Evolutionary conservation across 2,888 invertebrate species (phyloP).

Genomic region (Neoscelio sp.): DNA sequence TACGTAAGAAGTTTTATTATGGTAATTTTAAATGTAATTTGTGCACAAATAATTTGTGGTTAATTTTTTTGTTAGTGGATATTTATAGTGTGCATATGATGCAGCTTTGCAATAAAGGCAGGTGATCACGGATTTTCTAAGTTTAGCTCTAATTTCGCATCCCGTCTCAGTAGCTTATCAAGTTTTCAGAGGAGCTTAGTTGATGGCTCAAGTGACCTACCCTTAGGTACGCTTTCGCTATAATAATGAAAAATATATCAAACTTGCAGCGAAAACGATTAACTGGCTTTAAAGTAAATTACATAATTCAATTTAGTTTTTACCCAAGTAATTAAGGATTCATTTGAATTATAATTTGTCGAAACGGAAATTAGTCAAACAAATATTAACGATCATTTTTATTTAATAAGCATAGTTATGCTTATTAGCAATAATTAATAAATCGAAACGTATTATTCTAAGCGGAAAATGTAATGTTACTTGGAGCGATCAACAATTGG

Average conservation of each 20-base stretch:
- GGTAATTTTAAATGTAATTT: conserved; percentile 1
- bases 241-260: conserved; percentile 53
- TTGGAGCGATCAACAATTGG: conserved; percentile 2
- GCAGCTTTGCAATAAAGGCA: conserved; percentile 18
- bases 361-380: no score
- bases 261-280: conserved; percentile 42
- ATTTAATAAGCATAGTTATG: no score
- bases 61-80: conserved; percentile 18
- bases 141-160: conserved; percentile 52
- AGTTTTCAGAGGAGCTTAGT: conserved; percentile 54
- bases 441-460: background rate
- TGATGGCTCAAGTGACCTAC: conserved; percentile 51
- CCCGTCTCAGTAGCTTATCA: conserved; percentile 54
- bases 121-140: conserved; percentile 41
- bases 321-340: conserved; percentile 16
- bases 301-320: conserved; percentile 35
- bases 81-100: conserved; percentile 44
- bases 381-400: no score
- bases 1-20: conserved; percentile 77
- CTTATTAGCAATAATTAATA: no score
- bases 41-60: background rate
- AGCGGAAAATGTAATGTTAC: background rate
- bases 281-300: conserved; percentile 39
- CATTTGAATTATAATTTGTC: background rate
- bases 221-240: conserved; percentile 41